Conservation (phyloP, 1,140 invertebrate genomes). For the Aphaenogaster ashmeadi region DNA sequence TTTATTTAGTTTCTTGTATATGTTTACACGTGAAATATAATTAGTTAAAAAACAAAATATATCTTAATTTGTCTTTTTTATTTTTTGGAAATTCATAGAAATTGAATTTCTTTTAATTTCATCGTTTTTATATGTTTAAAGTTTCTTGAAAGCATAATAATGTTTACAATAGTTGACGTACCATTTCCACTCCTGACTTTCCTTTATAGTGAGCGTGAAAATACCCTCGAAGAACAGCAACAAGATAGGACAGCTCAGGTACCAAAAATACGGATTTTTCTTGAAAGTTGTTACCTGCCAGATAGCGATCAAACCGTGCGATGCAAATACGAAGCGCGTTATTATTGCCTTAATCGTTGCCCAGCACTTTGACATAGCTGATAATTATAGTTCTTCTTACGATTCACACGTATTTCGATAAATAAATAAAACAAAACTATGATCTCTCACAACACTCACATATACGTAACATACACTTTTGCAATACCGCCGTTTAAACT, state of each 20-base stretch:
- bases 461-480: slow-evolving; percentile 2
- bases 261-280: slow-evolving; percentile 92
- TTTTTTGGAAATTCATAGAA: neutral
- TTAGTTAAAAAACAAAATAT: neutral
- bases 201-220: slow-evolving; percentile 94
- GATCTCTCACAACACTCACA: neutral
- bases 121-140: neutral
- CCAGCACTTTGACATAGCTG: slow-evolving; percentile 90
- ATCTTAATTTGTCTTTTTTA: neutral
- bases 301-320: slow-evolving; percentile 93
- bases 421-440: neutral
- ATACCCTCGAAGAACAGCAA: slow-evolving; percentile 93
- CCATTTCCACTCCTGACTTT: slow-evolving; percentile 96
- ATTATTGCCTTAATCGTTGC: slow-evolving; percentile 94
- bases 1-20: neutral
- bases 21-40: neutral
- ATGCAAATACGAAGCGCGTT: slow-evolving; percentile 92
- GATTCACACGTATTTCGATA: neutral
- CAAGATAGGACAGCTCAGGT: slow-evolving; percentile 91
- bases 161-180: slow-evolving; percentile 84
- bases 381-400: neutral
- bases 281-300: slow-evolving; percentile 94
- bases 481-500: neutral
- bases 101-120: neutral
- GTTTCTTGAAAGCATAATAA: neutral